phyloP scores from a whole-genome alignment of 2,113 vertebrate genomes.

The Phaethornis superciliosus region DNA sequence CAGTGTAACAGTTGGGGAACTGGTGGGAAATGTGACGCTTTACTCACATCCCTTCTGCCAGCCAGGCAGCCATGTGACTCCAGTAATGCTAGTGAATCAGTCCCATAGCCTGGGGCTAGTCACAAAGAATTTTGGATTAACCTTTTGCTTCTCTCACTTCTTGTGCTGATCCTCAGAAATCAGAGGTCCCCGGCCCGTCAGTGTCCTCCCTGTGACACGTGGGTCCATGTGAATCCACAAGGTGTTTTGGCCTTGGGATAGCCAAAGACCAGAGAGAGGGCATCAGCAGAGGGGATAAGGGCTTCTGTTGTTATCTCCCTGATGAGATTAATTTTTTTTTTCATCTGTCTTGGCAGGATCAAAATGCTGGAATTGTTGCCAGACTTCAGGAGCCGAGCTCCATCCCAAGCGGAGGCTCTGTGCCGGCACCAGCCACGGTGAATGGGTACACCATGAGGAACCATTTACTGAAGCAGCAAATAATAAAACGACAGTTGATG shows the following conservation, averaged over 20 bases:
- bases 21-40: slow-evolving; percentile 30
- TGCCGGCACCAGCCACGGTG: slow-evolving; percentile 44
- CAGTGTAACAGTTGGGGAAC: slow-evolving; percentile 29
- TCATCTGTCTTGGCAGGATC: slow-evolving; percentile 73
- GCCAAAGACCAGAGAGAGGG: not conserved
- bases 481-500: slow-evolving; percentile 73
- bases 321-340: slow-evolving; percentile 51
- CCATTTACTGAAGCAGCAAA: slow-evolving; percentile 79
- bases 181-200: not conserved
- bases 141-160: not conserved
- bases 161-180: not conserved
- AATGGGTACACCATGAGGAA: slow-evolving; percentile 75
- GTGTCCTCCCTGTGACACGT: not conserved
- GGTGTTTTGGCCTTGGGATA: not conserved
- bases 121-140: not conserved
- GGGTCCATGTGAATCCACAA: not conserved
- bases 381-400: slow-evolving; percentile 77
- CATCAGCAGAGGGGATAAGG: not conserved
- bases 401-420: slow-evolving; percentile 54
- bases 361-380: slow-evolving; percentile 72
- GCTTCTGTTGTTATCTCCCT: slow-evolving; percentile 18
- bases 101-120: not conserved
- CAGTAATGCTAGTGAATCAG: not conserved
- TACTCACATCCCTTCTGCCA: slow-evolving; percentile 39
- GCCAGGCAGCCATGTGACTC: slow-evolving; percentile 1